A percentile compares a stretch with the other conserved stretches of the same genome.
Evolutionary conservation across 2,888 invertebrate species (phyloP).

Genomic region (Eupithecia centaureata): DNA sequence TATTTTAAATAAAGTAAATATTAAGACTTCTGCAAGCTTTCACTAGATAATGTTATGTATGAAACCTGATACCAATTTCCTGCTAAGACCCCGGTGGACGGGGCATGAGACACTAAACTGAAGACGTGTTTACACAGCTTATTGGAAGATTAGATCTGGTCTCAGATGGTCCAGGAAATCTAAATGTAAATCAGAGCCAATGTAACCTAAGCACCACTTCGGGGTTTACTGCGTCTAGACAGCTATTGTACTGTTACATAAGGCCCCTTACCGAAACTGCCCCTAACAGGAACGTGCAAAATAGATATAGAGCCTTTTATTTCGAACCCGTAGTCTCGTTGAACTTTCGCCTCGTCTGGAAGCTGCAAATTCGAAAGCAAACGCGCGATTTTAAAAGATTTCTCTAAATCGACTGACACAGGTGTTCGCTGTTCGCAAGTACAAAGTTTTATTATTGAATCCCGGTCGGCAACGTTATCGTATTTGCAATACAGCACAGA

Average conservation of each 20-base stretch:
- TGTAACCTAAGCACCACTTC: conserved; percentile 29
- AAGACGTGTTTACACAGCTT: conserved; percentile 26
- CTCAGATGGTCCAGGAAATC: conserved; percentile 34
- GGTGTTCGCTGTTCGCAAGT: conserved; percentile 8
- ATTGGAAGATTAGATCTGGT: conserved; percentile 33
- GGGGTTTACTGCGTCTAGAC: conserved; percentile 47
- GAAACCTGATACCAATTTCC: conserved; percentile 13
- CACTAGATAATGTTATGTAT: conserved; percentile 14
- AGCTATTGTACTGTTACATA: conserved; percentile 45
- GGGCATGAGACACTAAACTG: conserved; percentile 17
- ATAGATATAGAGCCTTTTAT: conserved; percentile 36
- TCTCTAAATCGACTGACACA: conserved; percentile 13
- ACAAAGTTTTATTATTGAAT: conserved; percentile 12
- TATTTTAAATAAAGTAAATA: neutral
- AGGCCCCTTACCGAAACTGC: conserved; percentile 39
- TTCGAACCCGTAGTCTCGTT: conserved; percentile 22
- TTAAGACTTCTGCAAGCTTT: conserved; percentile 10
- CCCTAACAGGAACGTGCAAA: conserved; percentile 37
- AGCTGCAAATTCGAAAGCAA: conserved; percentile 19
- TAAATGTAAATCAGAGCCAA: conserved; percentile 41
- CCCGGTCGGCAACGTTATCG: conserved; percentile 6
- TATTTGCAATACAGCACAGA: conserved; percentile 8
- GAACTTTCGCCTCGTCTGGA: conserved; percentile 28
- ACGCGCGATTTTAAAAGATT: conserved; percentile 27
- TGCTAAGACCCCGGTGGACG: conserved; percentile 3